These are phyloP conservation scores for Podarcis lilfordi DNA, from an alignment of 2,797 vertebrate species.

Conservation along the genomic window DNA sequence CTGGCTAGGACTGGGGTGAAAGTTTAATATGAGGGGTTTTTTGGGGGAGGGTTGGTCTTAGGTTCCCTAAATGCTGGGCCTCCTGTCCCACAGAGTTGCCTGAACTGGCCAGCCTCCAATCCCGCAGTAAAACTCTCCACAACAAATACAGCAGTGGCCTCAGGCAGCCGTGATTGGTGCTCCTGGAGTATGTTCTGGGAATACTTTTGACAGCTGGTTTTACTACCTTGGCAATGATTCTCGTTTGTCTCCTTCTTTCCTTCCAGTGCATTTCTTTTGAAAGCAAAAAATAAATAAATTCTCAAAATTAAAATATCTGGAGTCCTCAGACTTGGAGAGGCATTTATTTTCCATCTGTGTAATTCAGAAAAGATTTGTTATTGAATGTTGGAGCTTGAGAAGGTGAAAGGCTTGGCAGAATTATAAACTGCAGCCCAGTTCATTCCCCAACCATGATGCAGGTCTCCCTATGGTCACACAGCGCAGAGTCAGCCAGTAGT, in stretches of 20 bases:
- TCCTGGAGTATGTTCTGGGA: constrained; percentile 29
- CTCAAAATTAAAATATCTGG: constrained; percentile 19
- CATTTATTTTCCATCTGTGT: constrained; percentile 50
- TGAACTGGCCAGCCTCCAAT: neutral
- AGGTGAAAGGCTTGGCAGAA: constrained; percentile 15
- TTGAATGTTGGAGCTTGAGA: constrained; percentile 8
- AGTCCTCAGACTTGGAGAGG: neutral
- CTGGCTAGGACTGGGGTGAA: neutral
- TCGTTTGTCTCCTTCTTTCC: neutral
- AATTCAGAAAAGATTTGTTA: constrained; percentile 27
- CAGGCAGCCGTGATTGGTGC: neutral
- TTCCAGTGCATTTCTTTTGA: constrained; percentile 8
- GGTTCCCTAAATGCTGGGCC: neutral
- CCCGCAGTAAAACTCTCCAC: neutral
- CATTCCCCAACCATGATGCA: neutral
- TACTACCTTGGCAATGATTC: constrained; percentile 34
- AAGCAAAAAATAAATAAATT: constrained; percentile 32
- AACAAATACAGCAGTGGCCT: neutral
- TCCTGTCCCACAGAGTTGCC: constrained; percentile 21
- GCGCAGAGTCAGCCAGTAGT: neutral
- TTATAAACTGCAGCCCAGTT: neutral
- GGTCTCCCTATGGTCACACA: neutral
- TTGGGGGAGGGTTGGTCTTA: neutral
- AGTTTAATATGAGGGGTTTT: neutral
- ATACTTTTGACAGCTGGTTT: constrained; percentile 43